These are phyloP conservation scores for Lordiphosa mommai DNA, from an alignment of 1,140 invertebrate species.

Conservation along the genomic window DNA sequence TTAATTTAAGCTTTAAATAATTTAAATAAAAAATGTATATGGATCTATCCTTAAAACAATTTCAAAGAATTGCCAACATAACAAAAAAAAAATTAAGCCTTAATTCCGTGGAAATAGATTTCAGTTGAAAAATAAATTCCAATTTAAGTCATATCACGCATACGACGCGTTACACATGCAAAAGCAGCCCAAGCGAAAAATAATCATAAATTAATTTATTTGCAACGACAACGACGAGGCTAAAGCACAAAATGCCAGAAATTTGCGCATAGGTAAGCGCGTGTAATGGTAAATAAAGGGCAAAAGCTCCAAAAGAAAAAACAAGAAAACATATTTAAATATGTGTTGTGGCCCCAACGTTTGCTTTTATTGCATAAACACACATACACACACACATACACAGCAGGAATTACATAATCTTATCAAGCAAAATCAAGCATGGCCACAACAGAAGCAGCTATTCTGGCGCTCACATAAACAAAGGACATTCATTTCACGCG, in stretches of 20 bases:
- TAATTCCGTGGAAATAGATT: slow-evolving; percentile 10
- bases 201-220: slow-evolving; percentile 76
- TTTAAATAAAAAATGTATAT: too few species aligned
- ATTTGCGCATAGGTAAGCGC: slow-evolving; percentile 31
- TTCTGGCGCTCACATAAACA: slow-evolving; percentile 31
- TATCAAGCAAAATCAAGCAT: slow-evolving; percentile 64
- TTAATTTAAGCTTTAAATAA: too few species aligned
- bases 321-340: slow-evolving; percentile 62
- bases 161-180: slow-evolving; percentile 56
- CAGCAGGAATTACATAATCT: slow-evolving; percentile 59
- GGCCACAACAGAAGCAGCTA: slow-evolving; percentile 15
- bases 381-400: slow-evolving; percentile 10
- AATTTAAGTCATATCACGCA: slow-evolving; percentile 71
- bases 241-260: slow-evolving; percentile 34
- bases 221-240: slow-evolving; percentile 30
- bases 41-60: not conserved
- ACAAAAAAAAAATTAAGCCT: too few species aligned
- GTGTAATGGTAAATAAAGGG: not conserved
- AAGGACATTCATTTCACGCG: slow-evolving; percentile 47
- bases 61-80: slow-evolving; percentile 10
- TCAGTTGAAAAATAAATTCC: slow-evolving; percentile 53
- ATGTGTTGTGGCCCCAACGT: slow-evolving; percentile 18
- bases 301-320: slow-evolving; percentile 10
- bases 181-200: slow-evolving; percentile 42
- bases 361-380: slow-evolving; percentile 37